These are phyloP conservation scores for Gorsachius magnificus DNA, from an alignment of 2,797 vertebrate genomes.

Conservation along the genomic window DNA sequence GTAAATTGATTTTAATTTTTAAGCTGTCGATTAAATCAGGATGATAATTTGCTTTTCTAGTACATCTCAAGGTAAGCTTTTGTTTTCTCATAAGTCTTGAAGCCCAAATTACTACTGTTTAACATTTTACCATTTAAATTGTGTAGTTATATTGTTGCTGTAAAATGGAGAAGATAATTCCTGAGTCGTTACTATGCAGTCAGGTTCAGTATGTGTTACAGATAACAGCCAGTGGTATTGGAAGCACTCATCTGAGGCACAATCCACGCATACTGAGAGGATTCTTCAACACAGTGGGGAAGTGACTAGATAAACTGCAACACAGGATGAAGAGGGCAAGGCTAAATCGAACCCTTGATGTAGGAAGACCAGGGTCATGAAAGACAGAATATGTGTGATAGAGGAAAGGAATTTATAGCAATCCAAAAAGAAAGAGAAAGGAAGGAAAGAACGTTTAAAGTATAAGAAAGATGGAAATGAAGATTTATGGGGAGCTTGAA, in stretches of 20 bases:
- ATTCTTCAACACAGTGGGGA: background rate
- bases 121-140: background rate
- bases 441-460: background rate
- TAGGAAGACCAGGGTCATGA: background rate
- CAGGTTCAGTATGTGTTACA: background rate
- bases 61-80: background rate
- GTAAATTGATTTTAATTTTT: background rate
- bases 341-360: background rate
- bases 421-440: background rate
- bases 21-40: background rate
- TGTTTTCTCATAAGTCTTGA: background rate
- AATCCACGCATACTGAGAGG: background rate
- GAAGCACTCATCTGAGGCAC: background rate
- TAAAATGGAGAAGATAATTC: background rate
- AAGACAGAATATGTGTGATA: background rate
- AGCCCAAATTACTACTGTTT: background rate
- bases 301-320: background rate
- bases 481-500: background rate
- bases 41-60: background rate
- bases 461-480: background rate
- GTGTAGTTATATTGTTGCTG: accelerated
- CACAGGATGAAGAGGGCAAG: background rate
- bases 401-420: background rate
- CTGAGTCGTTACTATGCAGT: background rate
- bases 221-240: background rate